Evolutionary conservation across 2,797 vertebrate species (phyloP), one percentile per base, ranked within the genome.

Genomic region (Synaphobranchus kaupii): DNA sequence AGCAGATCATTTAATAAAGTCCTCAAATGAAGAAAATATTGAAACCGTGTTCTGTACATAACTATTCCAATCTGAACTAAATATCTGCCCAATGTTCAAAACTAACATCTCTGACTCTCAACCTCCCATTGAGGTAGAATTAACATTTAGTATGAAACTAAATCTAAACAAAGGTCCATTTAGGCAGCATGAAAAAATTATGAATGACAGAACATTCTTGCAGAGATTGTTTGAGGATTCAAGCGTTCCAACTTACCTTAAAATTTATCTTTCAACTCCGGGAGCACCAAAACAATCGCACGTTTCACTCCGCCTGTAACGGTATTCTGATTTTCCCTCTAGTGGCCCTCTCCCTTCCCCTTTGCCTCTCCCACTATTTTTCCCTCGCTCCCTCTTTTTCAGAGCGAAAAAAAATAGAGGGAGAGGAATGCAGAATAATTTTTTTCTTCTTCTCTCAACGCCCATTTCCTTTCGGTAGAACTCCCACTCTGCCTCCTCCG

Each of bases 391-490:
- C 34, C 66, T 83, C 78, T 76, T 52, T 47, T 6, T 87, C 60
- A 86, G 92, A 93, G 87, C 90, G 88, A 28, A 83, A 68, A 66
- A 66, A 68, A 68, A 84, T 80, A 73, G 52, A 84, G 34, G 83
- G 85, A 52, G 85, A 89, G 90, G 90, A 91, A 91, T 91, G 90
- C 34, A 87, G 89, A 88, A 60, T 86, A 85, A 85, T 73, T 71
- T 85, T 85, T 89, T 83, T 76, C 89, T 88, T 85, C 88, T 82
- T 89, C 85, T 80, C 80, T 88, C 86, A 87, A 94, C 94, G 93
- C 94, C 95, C 93, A 95, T 94, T 95, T 95, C 94, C 94, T 94
- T 91, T 91, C 84, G 1, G 86, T 84, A 89, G 90, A 90, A 92
- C 90, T 92, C 92, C 91, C 85, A 93, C 93, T 90, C 91, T 86